These are phyloP conservation scores for Cinclus mexicanus DNA, from an alignment of 2,113 vertebrate species.

Conservation along the genomic window DNA sequence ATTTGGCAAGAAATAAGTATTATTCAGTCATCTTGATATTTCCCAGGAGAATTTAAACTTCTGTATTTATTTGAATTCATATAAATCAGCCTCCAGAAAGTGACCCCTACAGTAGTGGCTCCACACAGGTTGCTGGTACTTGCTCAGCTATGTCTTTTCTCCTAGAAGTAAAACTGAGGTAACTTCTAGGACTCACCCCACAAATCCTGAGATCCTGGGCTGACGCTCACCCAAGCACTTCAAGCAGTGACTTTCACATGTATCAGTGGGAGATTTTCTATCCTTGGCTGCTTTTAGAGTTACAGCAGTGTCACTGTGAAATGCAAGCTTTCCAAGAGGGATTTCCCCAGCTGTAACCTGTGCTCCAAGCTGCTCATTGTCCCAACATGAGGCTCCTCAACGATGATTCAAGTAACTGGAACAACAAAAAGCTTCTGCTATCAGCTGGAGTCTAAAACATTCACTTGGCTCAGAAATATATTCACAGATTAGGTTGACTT, in stretches of 20 bases:
- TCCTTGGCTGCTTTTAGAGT: neutral
- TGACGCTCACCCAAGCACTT: neutral
- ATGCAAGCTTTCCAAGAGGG: neutral
- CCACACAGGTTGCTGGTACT: neutral
- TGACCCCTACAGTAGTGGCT: neutral
- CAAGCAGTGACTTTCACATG: accelerated
- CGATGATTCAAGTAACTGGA: neutral
- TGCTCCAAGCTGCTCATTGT: neutral
- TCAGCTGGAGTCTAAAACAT: neutral
- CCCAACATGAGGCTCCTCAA: neutral
- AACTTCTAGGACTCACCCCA: neutral
- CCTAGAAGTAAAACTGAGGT: accelerated
- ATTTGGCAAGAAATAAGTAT: neutral
- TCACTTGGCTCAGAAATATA: neutral
- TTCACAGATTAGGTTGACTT: neutral
- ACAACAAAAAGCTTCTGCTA: neutral
- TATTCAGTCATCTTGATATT: neutral
- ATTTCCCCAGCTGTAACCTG: neutral
- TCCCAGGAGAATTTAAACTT: neutral
- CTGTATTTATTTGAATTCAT: neutral
- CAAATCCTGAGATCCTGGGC: neutral
- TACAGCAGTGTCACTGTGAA: neutral
- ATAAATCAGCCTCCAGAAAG: neutral
- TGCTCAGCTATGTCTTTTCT: neutral
- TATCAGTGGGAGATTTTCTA: accelerated